Evolutionary conservation across 2,888 invertebrate species (phyloP).

Genomic region (Rhingia rostrata): DNA sequence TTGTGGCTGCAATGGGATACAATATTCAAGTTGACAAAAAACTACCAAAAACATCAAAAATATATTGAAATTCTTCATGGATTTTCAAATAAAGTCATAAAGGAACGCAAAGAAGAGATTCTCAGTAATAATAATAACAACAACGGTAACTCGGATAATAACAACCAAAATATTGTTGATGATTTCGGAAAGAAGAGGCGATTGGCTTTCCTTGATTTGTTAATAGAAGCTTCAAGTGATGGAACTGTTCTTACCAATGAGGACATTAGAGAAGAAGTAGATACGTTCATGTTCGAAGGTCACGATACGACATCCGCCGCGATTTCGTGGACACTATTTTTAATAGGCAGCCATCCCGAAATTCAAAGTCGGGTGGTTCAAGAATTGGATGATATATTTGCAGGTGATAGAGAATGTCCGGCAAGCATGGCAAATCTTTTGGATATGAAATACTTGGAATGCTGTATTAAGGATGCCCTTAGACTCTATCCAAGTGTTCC

Average conservation of each 20-base stretch:
- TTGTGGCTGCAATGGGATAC: slow-evolving; percentile 87
- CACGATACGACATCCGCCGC: slow-evolving; percentile 83
- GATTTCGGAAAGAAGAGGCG: slow-evolving; percentile 84
- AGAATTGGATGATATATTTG: slow-evolving; percentile 84
- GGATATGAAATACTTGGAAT: slow-evolving; percentile 87
- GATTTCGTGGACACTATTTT: slow-evolving; percentile 82
- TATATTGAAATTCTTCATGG: slow-evolving; percentile 83
- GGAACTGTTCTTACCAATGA: slow-evolving; percentile 83
- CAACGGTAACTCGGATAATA: slow-evolving; percentile 77
- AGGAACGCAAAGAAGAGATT: slow-evolving; percentile 83
- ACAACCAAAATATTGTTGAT: slow-evolving; percentile 78
- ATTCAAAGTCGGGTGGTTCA: slow-evolving; percentile 83
- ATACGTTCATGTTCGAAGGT: slow-evolving; percentile 87
- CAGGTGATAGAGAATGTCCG: slow-evolving; percentile 82
- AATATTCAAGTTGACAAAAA: slow-evolving; percentile 85
- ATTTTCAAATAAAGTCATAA: slow-evolving; percentile 84
- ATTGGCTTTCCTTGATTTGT: slow-evolving; percentile 85
- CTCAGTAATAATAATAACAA: slow-evolving; percentile 76
- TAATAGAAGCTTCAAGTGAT: slow-evolving; percentile 84
- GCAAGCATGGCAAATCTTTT: slow-evolving; percentile 85
- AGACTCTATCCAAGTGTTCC: slow-evolving; percentile 88
- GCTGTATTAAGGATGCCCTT: slow-evolving; percentile 88
- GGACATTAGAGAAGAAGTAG: slow-evolving; percentile 86
- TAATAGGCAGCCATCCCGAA: slow-evolving; percentile 81
- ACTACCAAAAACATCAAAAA: slow-evolving; percentile 84